Conservation (phyloP, 2,797 vertebrate genomes). For the Spinibarbus caldwelli region DNA sequence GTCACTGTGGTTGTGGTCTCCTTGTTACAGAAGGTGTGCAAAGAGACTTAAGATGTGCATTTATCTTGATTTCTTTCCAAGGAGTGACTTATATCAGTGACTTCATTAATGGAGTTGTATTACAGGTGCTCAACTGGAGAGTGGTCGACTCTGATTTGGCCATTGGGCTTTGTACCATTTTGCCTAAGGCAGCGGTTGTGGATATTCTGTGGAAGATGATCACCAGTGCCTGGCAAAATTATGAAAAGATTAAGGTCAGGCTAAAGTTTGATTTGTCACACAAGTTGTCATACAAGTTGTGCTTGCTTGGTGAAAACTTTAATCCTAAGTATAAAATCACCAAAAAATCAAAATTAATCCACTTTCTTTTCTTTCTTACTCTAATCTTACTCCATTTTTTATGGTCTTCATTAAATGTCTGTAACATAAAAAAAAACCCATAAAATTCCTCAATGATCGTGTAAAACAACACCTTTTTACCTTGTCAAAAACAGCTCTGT, state of each 20-base stretch:
- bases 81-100: neutral
- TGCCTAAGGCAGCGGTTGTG: conserved; percentile 84
- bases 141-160: conserved; percentile 89
- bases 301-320: neutral
- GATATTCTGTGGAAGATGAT: conserved; percentile 92
- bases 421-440: too few species aligned
- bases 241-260: conserved; percentile 90
- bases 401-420: too few species aligned
- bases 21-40: conserved; percentile 82
- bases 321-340: neutral
- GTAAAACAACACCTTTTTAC: too few species aligned
- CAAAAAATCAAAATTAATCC: neutral
- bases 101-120: neutral
- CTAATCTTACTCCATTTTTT: too few species aligned
- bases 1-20: conserved; percentile 76
- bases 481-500: too few species aligned
- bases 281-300: neutral
- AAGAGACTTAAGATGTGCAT: neutral
- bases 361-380: neutral
- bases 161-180: conserved; percentile 88
- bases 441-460: too few species aligned
- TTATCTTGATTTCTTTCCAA: conserved; percentile 42
- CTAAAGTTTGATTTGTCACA: neutral
- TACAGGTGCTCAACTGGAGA: conserved; percentile 92
- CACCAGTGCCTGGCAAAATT: conserved; percentile 92